Percentiles rank a stretch among this genome's conserved stretches.
Conservation (phyloP, 2,888 invertebrate species). For the Cyclophora albipunctata region DNA sequence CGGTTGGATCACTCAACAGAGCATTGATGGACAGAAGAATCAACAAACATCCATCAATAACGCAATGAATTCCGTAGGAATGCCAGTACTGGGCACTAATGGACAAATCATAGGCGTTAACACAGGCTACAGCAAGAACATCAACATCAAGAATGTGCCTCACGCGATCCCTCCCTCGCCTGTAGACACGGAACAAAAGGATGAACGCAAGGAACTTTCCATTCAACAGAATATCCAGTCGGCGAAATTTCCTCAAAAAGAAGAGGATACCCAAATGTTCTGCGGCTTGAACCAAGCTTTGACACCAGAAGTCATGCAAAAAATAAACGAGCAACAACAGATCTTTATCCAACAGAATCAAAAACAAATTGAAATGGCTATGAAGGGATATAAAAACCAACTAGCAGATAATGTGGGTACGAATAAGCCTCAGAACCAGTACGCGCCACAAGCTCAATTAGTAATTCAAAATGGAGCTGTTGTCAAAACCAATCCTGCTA, state of each 20-base stretch:
- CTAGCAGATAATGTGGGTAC: constrained; percentile 46
- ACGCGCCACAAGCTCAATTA: constrained; percentile 55
- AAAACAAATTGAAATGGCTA: constrained; percentile 70
- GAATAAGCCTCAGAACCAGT: constrained; percentile 47
- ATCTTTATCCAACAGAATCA: constrained; percentile 74
- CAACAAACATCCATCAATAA: constrained; percentile 31
- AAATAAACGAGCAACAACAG: constrained; percentile 74
- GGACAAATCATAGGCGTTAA: constrained; percentile 78
- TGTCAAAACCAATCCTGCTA: constrained; percentile 67
- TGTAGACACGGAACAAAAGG: constrained; percentile 41
- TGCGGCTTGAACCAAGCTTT: constrained; percentile 64
- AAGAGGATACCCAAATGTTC: constrained; percentile 63
- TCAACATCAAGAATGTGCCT: constrained; percentile 39
- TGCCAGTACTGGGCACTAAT: constrained; percentile 72
- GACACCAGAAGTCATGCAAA: constrained; percentile 72
- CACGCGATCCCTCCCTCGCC: constrained; percentile 25
- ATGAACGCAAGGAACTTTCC: constrained; percentile 46
- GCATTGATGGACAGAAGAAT: constrained; percentile 44
- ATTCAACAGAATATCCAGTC: constrained; percentile 28
- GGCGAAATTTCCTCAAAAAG: constrained; percentile 41
- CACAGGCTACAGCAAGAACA: constrained; percentile 51
- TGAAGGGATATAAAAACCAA: constrained; percentile 66
- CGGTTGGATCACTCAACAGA: constrained; percentile 66
- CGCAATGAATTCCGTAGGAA: constrained; percentile 38
- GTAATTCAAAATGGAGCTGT: constrained; percentile 68